Conservation (phyloP, 2,888 invertebrate species). For the Cepaea hortensis region DNA sequence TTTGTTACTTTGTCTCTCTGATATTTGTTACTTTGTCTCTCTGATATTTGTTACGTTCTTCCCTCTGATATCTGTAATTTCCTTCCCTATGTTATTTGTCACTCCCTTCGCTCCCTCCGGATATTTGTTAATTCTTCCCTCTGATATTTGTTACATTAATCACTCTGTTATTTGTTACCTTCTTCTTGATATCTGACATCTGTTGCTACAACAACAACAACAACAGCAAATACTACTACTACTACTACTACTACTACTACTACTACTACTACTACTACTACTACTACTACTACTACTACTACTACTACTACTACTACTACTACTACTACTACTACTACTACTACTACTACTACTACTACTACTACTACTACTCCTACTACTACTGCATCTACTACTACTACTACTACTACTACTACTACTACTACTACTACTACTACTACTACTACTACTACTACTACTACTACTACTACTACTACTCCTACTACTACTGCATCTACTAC, state of each 20-base stretch:
- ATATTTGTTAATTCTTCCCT: too few species aligned
- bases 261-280: conserved; percentile 23
- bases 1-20: too few species aligned
- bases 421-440: not conserved
- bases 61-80: too few species aligned
- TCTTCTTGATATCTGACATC: too few species aligned
- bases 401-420: not conserved
- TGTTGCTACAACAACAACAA: too few species aligned
- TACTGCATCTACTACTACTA: not conserved
- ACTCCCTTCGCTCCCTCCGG: too few species aligned
- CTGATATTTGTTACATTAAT: too few species aligned
- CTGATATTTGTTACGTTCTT: too few species aligned
- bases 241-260: not conserved
- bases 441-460: not conserved
- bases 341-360: conserved; percentile 10
- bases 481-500: not conserved
- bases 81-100: too few species aligned
- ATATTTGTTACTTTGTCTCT: too few species aligned
- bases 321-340: conserved; percentile 10
- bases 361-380: conserved; percentile 15
- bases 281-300: conserved; percentile 6
- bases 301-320: conserved; percentile 15
- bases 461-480: not conserved
- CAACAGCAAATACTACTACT: too few species aligned
- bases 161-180: too few species aligned